A percentile compares a stretch with the other conserved stretches of the same genome.
Conservation (phyloP, 2,888 invertebrate genomes). For the Drosophila subsilvestris region DNA sequence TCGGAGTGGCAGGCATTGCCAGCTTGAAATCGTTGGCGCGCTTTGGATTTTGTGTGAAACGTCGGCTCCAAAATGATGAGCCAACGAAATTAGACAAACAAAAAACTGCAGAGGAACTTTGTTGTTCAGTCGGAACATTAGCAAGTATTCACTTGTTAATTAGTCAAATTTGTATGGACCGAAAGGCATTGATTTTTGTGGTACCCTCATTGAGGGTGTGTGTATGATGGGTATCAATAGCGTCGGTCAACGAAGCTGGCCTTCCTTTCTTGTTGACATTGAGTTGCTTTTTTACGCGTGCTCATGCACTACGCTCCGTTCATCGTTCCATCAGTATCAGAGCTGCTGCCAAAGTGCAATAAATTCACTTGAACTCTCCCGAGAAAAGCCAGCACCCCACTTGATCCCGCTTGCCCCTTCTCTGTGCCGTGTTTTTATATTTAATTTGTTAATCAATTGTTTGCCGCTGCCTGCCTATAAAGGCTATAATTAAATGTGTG, state of each 20-base stretch:
- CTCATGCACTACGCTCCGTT: neutral
- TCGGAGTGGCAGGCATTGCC: constrained; percentile 20
- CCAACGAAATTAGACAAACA: neutral
- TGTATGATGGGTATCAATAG: neutral
- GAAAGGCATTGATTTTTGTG: neutral
- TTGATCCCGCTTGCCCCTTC: constrained; percentile 20
- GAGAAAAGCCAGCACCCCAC: constrained; percentile 38
- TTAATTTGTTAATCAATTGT: constrained; percentile 40
- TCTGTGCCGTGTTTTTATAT: constrained; percentile 31
- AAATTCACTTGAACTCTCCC: constrained; percentile 68
- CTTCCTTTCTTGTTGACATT: constrained; percentile 31
- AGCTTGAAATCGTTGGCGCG: neutral
- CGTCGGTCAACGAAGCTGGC: neutral
- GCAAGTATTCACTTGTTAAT: neutral
- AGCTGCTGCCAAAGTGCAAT: constrained; percentile 65
- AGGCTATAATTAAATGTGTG: constrained; percentile 38
- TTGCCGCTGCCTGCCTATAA: constrained; percentile 12
- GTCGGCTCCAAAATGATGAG: neutral
- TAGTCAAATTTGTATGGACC: neutral
- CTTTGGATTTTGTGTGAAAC: neutral
- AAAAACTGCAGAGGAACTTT: neutral
- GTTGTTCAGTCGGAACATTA: neutral
- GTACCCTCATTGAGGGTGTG: neutral
- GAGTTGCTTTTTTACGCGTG: constrained; percentile 19
- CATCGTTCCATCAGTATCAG: constrained; percentile 9